A percentile compares a stretch with the other conserved stretches of the same genome.
Evolutionary conservation across 1,140 invertebrate genomes (phyloP).

Genomic region (Diachasmimorpha longicaudata): DNA sequence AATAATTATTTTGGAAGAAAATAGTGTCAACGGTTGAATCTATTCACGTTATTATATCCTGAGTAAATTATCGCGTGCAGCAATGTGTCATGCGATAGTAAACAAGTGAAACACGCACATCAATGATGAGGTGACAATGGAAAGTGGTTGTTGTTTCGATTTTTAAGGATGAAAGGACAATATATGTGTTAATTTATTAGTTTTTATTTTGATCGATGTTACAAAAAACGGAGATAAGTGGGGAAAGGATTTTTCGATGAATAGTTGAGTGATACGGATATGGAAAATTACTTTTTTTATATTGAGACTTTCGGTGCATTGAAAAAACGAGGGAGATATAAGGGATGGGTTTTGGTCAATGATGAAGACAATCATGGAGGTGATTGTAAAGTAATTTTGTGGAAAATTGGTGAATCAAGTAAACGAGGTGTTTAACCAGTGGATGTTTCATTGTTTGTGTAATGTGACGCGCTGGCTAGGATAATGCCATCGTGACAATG

Average conservation of each 20-base stretch:
- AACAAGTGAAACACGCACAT: background rate
- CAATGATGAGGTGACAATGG: conserved; percentile 22
- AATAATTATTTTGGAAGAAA: background rate
- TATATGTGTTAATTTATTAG: background rate
- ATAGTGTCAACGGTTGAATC: background rate
- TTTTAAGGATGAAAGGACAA: background rate
- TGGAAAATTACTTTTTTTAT: background rate
- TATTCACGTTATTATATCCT: background rate
- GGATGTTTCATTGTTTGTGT: background rate
- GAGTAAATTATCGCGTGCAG: background rate
- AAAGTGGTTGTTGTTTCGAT: conserved; percentile 1
- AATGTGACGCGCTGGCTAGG: background rate
- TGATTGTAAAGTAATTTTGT: background rate
- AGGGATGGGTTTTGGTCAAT: background rate
- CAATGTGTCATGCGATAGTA: background rate
- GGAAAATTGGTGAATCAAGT: background rate
- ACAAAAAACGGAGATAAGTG: background rate
- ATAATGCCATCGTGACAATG: background rate
- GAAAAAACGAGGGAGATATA: background rate
- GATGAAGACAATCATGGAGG: background rate
- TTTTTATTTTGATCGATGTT: background rate
- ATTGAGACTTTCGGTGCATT: background rate
- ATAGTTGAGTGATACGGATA: background rate
- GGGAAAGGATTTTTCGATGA: background rate
- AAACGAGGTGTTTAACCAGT: background rate